Evolutionary conservation across 2,888 invertebrate genomes (phyloP).

Genomic region (Schizotus pectinicornis): DNA sequence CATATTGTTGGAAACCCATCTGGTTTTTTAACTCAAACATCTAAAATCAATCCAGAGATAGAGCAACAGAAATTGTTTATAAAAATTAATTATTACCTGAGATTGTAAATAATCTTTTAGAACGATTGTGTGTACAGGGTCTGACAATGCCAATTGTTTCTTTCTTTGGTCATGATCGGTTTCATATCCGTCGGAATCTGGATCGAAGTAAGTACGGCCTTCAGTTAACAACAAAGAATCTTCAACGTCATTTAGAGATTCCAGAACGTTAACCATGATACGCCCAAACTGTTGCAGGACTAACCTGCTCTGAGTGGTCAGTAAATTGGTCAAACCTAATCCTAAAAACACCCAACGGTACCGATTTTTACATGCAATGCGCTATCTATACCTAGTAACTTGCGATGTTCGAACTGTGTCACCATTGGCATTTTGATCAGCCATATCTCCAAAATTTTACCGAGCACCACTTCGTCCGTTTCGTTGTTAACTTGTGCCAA

Average conservation of each 20-base stretch:
- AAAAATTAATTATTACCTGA: conserved; percentile 62
- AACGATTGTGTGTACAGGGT: conserved; percentile 82
- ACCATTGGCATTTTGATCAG: conserved; percentile 79
- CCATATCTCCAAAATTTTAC: conserved; percentile 78
- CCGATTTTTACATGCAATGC: conserved; percentile 8
- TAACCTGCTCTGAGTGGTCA: conserved; percentile 72
- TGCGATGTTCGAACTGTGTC: conserved; percentile 80
- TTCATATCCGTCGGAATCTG: conserved; percentile 68
- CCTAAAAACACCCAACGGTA: conserved; percentile 39
- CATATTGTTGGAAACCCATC: conserved; percentile 78
- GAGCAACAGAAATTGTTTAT: neutral
- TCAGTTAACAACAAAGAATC: conserved; percentile 54
- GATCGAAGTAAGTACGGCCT: conserved; percentile 57
- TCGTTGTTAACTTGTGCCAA: conserved; percentile 59
- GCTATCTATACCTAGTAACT: conserved; percentile 69
- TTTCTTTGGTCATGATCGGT: conserved; percentile 79
- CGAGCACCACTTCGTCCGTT: conserved; percentile 70
- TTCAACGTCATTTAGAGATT: conserved; percentile 81
- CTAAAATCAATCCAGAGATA: conserved; percentile 55
- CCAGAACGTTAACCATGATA: conserved; percentile 76
- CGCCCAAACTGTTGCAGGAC: conserved; percentile 75
- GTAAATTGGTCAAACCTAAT: conserved; percentile 70
- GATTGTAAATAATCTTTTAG: conserved; percentile 74
- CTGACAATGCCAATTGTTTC: conserved; percentile 70
- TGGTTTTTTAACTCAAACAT: conserved; percentile 72